Evolutionary conservation across 2,888 invertebrate species (phyloP).

Genomic region (Fragum whitleyi): DNA sequence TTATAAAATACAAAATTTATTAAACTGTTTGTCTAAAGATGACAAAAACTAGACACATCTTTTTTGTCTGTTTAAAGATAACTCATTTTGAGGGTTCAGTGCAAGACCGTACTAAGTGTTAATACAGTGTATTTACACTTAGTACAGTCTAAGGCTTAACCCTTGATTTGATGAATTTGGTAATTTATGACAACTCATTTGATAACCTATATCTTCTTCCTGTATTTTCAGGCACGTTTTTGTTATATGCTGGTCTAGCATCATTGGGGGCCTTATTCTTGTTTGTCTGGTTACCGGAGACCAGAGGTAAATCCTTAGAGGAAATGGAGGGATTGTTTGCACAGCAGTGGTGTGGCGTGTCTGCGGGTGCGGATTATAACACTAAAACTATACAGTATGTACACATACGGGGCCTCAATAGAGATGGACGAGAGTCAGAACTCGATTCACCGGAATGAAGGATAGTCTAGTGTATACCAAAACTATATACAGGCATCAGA

Average conservation of each 20-base stretch:
- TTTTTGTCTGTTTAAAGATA: no score
- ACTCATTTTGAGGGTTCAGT: no score
- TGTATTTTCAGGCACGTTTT: slow-evolving; percentile 86
- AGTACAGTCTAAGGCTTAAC: no score
- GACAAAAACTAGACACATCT: no score
- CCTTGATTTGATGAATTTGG: no score
- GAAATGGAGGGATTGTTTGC: slow-evolving; percentile 86
- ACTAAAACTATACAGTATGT: slow-evolving; percentile 86
- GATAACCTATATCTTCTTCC: neutral
- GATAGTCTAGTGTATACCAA: no score
- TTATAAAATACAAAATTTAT: no score
- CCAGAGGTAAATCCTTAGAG: slow-evolving; percentile 86
- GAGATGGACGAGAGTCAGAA: slow-evolving; percentile 84
- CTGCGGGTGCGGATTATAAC: slow-evolving; percentile 73
- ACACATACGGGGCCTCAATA: slow-evolving; percentile 86
- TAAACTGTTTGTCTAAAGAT: no score
- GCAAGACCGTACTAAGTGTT: no score
- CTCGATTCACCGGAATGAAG: slow-evolving; percentile 81
- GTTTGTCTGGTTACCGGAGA: slow-evolving; percentile 87
- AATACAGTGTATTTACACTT: no score
- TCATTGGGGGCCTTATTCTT: slow-evolving; percentile 81
- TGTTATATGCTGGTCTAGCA: slow-evolving; percentile 86
- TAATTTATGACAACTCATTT: no score
- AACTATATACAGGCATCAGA: neutral
- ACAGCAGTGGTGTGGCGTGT: slow-evolving; percentile 75